Evolutionary conservation across 2,888 invertebrate genomes (phyloP).

Genomic region (Patella depressa): DNA sequence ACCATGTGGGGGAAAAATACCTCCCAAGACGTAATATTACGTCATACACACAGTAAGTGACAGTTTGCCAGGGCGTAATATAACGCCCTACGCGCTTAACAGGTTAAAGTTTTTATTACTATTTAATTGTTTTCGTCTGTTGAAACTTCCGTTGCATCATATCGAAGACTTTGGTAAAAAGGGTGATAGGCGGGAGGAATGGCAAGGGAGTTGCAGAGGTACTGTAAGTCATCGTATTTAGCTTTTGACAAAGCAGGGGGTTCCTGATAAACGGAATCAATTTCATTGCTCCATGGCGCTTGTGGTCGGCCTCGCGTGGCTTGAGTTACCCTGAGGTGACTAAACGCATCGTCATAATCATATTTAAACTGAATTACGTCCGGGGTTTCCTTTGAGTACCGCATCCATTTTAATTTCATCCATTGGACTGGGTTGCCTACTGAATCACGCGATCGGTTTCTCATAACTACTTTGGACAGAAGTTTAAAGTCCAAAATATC

Average conservation of each 20-base stretch:
- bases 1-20: too few species aligned
- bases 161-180: not conserved
- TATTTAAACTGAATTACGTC: not conserved
- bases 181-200: not conserved
- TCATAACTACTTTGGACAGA: not conserved
- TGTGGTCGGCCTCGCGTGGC: not conserved
- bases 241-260: not conserved
- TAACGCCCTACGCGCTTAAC: too few species aligned
- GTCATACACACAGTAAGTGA: too few species aligned
- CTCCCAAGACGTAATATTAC: too few species aligned
- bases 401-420: not conserved
- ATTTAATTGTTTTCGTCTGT: too few species aligned
- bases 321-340: not conserved
- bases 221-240: not conserved
- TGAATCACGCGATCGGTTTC: not conserved
- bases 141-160: not conserved
- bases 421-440: not conserved
- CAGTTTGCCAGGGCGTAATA: too few species aligned
- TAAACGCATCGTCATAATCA: not conserved
- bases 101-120: too few species aligned
- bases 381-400: too few species aligned
- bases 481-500: not conserved
- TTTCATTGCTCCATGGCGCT: not conserved
- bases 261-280: not conserved
- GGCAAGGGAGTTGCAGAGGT: constrained; percentile 7